Evolutionary conservation across 2,888 invertebrate genomes (phyloP).

Genomic region (Sympetrum striolatum): DNA sequence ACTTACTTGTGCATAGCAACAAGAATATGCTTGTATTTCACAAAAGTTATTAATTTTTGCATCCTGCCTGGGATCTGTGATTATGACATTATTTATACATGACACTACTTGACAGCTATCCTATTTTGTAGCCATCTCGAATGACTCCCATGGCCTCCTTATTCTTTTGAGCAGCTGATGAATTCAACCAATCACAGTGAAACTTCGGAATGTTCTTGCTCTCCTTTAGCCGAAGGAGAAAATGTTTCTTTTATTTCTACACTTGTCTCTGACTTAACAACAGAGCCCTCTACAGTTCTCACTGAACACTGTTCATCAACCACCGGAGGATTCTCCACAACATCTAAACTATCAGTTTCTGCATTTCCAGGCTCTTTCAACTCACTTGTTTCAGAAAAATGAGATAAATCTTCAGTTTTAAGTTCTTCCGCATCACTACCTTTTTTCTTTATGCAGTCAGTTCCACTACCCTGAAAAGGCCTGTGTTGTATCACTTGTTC

Average conservation of each 20-base stretch:
- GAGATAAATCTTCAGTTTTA: background rate
- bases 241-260: background rate
- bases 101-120: background rate
- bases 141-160: background rate
- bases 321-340: background rate
- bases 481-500: background rate
- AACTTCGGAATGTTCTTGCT: conserved; percentile 32
- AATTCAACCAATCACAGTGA: conserved; percentile 17
- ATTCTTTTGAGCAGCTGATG: background rate
- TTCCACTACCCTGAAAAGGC: no score
- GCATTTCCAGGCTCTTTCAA: no score
- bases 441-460: background rate
- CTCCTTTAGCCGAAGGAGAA: background rate
- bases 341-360: background rate
- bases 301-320: background rate
- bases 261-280: background rate
- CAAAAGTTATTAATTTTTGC: background rate
- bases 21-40: background rate
- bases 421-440: background rate
- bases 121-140: background rate
- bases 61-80: background rate
- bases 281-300: background rate
- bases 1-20: conserved; percentile 28
- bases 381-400: background rate
- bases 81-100: background rate